Percentiles rank a stretch among this genome's conserved stretches.
Conservation (phyloP, 1,140 invertebrate species). For the Lepeophtheirus salmonis region DNA sequence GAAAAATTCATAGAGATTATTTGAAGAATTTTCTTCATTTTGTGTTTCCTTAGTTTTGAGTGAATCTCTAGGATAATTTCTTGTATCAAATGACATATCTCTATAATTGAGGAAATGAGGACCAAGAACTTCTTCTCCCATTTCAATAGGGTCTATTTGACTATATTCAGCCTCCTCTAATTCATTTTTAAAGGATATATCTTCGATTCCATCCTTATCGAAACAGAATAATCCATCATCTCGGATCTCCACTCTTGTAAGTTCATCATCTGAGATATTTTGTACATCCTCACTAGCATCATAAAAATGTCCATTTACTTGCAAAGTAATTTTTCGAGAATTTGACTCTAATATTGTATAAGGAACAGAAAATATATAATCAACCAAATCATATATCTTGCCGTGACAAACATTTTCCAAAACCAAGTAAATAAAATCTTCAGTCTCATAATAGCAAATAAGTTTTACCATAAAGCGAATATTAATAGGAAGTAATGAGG, state of each 20-base stretch:
- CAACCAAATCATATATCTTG: background rate
- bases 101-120: background rate
- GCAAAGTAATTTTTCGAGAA: too few relatives aligned
- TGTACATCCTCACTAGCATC: background rate
- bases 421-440: conserved; percentile 6
- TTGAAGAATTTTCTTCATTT: background rate
- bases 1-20: background rate
- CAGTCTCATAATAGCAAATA: conserved; percentile 11
- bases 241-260: background rate
- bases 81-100: too few relatives aligned
- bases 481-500: conserved; percentile 8
- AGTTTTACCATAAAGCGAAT: conserved; percentile 4
- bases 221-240: background rate
- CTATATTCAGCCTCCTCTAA: background rate
- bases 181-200: background rate
- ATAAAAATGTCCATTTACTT: too few relatives aligned
- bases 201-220: background rate
- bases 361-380: background rate
- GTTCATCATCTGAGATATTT: background rate
- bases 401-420: background rate
- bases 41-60: too few relatives aligned
- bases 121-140: background rate
- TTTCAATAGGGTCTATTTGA: background rate
- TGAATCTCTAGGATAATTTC: too few relatives aligned
- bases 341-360: background rate